These are phyloP conservation scores for Phortica magna DNA, from an alignment of 2,888 invertebrate genomes.

Conservation along the genomic window DNA sequence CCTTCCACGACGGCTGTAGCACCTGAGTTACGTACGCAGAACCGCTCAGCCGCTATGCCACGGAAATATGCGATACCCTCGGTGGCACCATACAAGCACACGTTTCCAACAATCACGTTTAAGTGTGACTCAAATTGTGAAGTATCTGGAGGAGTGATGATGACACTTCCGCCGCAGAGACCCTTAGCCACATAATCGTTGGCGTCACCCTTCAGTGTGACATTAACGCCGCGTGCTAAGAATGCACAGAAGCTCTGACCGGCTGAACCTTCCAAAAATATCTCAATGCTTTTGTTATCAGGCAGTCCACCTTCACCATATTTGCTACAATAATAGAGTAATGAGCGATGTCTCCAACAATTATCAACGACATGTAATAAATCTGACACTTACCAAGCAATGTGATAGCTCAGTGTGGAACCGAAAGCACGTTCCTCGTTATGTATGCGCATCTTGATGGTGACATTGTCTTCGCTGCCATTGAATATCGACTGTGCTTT, in stretches of 20 bases:
- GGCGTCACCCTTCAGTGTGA: constrained; percentile 96
- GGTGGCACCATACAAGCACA: constrained; percentile 98
- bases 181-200: constrained; percentile 99
- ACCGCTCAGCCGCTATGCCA: constrained; percentile 98
- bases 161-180: constrained; percentile 94
- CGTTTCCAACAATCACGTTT: constrained; percentile 99
- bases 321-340: constrained; percentile 81
- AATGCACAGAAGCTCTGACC: constrained; percentile 99
- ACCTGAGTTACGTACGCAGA: constrained; percentile 99
- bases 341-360: background rate
- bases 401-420: constrained; percentile 95
- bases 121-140: constrained; percentile 93
- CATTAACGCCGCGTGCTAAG: constrained; percentile 91
- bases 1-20: constrained; percentile 97
- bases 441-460: constrained; percentile 88
- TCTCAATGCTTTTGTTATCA: constrained; percentile 85
- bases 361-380: background rate
- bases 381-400: constrained; percentile 87
- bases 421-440: constrained; percentile 97
- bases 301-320: constrained; percentile 93
- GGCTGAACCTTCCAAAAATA: constrained; percentile 93
- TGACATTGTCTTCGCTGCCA: constrained; percentile 83
- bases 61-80: constrained; percentile 95
- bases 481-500: constrained; percentile 86
- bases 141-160: constrained; percentile 93